Conservation (phyloP, 2,888 invertebrate species). For the Heteropelma amictum region DNA sequence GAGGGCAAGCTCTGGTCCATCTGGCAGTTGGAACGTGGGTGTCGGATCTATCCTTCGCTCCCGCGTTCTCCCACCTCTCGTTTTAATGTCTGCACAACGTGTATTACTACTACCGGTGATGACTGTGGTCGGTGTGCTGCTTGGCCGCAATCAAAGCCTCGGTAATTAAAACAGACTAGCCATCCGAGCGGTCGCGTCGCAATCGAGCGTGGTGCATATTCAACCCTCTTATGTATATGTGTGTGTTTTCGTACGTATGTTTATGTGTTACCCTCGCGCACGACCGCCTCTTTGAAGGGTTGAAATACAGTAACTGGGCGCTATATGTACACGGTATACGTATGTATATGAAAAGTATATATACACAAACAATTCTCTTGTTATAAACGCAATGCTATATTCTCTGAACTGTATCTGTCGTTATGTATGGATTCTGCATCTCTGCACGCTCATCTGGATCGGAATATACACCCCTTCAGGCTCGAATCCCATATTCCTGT, state of each 20-base stretch:
- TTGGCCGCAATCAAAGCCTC: conserved; percentile 60
- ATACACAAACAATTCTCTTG: background rate
- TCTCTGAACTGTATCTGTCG: no score
- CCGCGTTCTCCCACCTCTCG: no score
- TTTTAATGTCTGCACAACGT: background rate
- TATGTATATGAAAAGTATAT: no score
- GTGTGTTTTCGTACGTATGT: background rate
- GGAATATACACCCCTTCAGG: background rate
- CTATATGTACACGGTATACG: background rate
- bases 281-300: conserved; percentile 45
- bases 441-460: background rate
- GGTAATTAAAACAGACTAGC: conserved; percentile 60
- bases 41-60: conserved; percentile 4
- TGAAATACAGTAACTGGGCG: background rate
- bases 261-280: conserved; percentile 23
- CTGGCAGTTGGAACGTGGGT: conserved; percentile 11
- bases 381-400: background rate
- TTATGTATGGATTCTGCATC: no score
- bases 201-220: conserved; percentile 57
- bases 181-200: conserved; percentile 54
- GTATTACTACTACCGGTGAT: conserved; percentile 16
- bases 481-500: no score
- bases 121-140: conserved; percentile 19
- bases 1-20: background rate
- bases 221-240: background rate